Evolutionary conservation across 2,888 invertebrate species (phyloP).

Genomic region (Elgonia sp.): DNA sequence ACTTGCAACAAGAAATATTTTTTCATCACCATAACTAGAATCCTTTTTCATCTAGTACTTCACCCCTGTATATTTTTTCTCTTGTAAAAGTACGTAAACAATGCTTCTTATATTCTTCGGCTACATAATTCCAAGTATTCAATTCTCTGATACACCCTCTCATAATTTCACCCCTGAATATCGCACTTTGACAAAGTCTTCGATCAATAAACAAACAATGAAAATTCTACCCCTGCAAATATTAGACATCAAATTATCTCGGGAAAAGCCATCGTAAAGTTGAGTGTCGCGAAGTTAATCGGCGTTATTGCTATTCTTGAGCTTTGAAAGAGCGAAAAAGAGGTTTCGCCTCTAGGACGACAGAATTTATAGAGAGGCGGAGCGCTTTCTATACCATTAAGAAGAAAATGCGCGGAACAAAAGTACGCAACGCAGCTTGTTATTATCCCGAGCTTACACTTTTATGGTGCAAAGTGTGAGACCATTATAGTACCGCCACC

Average conservation of each 20-base stretch:
- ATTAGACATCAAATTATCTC: not conserved
- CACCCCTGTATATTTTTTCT: too few relatives aligned
- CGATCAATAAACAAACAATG: too few relatives aligned
- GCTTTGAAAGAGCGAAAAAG: not conserved
- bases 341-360: not conserved
- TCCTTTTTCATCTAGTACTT: not conserved
- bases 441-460: conserved; percentile 76
- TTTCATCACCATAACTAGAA: too few relatives aligned
- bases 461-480: conserved; percentile 71
- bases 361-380: not conserved
- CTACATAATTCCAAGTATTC: too few relatives aligned
- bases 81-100: too few relatives aligned
- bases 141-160: too few relatives aligned
- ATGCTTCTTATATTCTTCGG: too few relatives aligned
- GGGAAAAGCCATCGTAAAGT: not conserved
- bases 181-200: too few relatives aligned
- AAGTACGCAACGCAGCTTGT: conserved; percentile 63
- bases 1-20: too few relatives aligned
- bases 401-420: not conserved
- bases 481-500: conserved; percentile 66
- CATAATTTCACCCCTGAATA: too few relatives aligned
- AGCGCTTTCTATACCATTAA: not conserved
- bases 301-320: conserved; percentile 1
- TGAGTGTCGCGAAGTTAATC: not conserved
- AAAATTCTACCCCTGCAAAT: not conserved